Evolutionary conservation across 2,113 vertebrate genomes (phyloP), one percentile per base, ranked within the genome.

Genomic region (Scatophagus argus): DNA sequence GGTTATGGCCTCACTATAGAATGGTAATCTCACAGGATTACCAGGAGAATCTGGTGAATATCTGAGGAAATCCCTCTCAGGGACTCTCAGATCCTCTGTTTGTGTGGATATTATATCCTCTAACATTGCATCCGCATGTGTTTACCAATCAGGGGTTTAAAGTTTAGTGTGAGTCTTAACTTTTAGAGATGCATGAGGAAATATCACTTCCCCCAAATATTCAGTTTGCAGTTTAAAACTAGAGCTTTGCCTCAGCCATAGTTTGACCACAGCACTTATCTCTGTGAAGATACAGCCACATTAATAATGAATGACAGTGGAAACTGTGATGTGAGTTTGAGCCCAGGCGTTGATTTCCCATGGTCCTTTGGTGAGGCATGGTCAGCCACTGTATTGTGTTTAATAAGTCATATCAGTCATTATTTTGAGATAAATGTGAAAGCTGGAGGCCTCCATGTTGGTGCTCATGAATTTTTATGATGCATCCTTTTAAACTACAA

Each of bases 21-120:
- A 85, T 74, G 78, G 79, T 92, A 93, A 93, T 92, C 90, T 86
- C 27, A 0, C 25, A 44, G 85, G 91, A 93, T 92, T 91, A 92
- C 82, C 1, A 63, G 19, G 43, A 27, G 83, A 90, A 89, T 92
- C 89, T 89, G 75, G 77, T 84, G 77, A 92, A 92, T 87, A 92
- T 92, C 87, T 87, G 83, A 65, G 90, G 88, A 92, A 92, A 93
- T 92, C 87, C 88, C 77, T 72, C 69, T 59, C 73, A 31, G 63
- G 67, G 89, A 76, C 73, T 77, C 76, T 68, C 31, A 84, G 88
- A 92, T 88, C 83, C 84, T 77, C 44, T 87, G 84, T 89, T 87
- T 87, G 83, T 67, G 52, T 44, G 56, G 74, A 77, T 80, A 78
- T 86, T 67, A 74, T 68, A 61, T 66, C 78, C 68, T 23, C 58